phyloP scores from a whole-genome alignment of 2,113 vertebrate genomes.

The Cairina moschata region DNA sequence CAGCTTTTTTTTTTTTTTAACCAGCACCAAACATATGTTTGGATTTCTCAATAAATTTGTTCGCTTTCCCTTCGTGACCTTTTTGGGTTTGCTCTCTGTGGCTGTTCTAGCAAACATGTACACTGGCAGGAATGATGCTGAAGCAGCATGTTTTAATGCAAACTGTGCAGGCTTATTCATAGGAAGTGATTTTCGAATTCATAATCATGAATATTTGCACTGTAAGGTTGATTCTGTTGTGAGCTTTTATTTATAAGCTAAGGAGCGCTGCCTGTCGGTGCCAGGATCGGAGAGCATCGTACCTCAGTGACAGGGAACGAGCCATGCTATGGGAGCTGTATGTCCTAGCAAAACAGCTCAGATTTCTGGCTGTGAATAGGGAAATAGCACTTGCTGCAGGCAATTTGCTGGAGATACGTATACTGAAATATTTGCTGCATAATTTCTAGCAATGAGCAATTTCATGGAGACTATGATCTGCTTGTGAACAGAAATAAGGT shows the following conservation, averaged over 20 bases:
- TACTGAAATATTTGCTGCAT: conserved; percentile 34
- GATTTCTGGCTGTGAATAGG: neutral
- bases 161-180: conserved; percentile 28
- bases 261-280: neutral
- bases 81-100: conserved; percentile 36
- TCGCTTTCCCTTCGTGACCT: conserved; percentile 47
- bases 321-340: neutral
- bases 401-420: conserved; percentile 1
- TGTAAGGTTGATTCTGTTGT: conserved; percentile 41
- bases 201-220: conserved; percentile 55
- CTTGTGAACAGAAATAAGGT: conserved; percentile 48
- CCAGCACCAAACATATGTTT: conserved; percentile 32
- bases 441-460: conserved; percentile 40
- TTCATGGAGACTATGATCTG: conserved; percentile 43
- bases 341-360: conserved; percentile 2
- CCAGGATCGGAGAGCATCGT: neutral
- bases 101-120: conserved; percentile 45
- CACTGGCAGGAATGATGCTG: conserved; percentile 50
- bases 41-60: conserved; percentile 56
- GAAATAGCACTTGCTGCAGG: neutral
- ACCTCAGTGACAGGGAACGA: neutral
- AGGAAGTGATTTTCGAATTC: conserved; percentile 60
- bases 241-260: conserved; percentile 43
- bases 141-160: conserved; percentile 67
- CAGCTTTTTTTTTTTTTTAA: neutral